phyloP scores from a whole-genome alignment of 2,113 vertebrate genomes.

The Etia nguti region DNA sequence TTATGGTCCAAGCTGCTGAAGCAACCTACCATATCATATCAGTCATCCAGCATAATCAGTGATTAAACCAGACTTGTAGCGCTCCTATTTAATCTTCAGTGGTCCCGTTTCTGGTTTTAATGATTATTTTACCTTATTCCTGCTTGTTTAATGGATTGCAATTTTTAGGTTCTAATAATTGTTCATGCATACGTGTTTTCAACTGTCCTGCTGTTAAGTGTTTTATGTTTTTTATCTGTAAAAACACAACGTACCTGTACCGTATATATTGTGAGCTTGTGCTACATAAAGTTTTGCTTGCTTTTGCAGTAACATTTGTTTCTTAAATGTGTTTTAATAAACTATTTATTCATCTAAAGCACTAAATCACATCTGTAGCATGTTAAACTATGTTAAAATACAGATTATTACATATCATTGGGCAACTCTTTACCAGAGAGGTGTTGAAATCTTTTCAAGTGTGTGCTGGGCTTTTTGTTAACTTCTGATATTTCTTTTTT shows the following conservation, averaged over 20 bases:
- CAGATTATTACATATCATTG: background rate
- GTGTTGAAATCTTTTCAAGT: background rate
- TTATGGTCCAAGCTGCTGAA: background rate
- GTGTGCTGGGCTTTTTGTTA: background rate
- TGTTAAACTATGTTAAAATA: background rate
- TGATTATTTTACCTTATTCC: background rate
- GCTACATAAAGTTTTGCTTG: background rate
- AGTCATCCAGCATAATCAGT: background rate
- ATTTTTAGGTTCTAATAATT: background rate
- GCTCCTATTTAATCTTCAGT: background rate
- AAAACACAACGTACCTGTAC: background rate
- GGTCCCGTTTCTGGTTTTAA: background rate
- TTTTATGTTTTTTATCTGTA: background rate
- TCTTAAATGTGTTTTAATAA: background rate
- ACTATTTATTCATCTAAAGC: background rate
- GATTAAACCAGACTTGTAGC: background rate
- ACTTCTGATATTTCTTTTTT: background rate
- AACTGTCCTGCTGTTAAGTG: accelerated
- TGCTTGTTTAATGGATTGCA: background rate
- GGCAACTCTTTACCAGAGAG: background rate
- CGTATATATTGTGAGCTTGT: background rate
- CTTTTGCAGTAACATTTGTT: background rate
- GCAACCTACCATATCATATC: background rate
- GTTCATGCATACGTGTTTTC: accelerated
- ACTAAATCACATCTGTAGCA: background rate